These are phyloP conservation scores for Netelia virgata DNA, from an alignment of 2,888 invertebrate genomes.

Conservation along the genomic window DNA sequence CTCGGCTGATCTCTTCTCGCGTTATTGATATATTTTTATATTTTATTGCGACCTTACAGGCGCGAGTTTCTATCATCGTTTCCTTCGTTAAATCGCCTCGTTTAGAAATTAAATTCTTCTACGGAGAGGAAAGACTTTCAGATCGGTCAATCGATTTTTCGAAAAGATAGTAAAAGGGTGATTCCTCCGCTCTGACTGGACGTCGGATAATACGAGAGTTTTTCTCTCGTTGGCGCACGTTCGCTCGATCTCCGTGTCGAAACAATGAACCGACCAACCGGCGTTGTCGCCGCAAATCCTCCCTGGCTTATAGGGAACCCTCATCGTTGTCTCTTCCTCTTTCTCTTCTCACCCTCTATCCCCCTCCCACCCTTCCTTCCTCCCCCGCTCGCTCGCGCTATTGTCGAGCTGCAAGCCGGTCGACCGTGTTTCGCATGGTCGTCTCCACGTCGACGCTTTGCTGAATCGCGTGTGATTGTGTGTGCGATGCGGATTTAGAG, in stretches of 20 bases:
- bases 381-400: conserved; percentile 20
- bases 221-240: conserved; percentile 41
- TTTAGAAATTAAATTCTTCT: too few relatives aligned
- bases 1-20: not conserved
- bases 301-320: conserved; percentile 74
- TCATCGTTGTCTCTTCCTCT: conserved; percentile 37
- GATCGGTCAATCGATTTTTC: not conserved
- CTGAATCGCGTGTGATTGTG: conserved; percentile 25
- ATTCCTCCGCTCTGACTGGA: conserved; percentile 32
- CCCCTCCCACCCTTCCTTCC: conserved; percentile 16
- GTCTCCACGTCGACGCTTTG: conserved; percentile 40
- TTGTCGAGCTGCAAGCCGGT: not conserved
- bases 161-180: conserved; percentile 3
- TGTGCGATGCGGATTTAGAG: conserved; percentile 80
- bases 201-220: conserved; percentile 46
- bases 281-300: conserved; percentile 81
- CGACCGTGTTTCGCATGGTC: conserved; percentile 31
- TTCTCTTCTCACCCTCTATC: conserved; percentile 23
- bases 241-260: conserved; percentile 74
- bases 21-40: conserved; percentile 20
- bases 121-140: not conserved
- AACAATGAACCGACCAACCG: conserved; percentile 85
- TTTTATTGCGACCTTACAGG: too few relatives aligned
- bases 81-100: too few relatives aligned
- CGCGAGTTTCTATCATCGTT: too few relatives aligned